Percentiles rank a stretch among this genome's conserved stretches.
Conservation (phyloP, 1,140 invertebrate genomes). For the Leptinotarsa defecta region DNA sequence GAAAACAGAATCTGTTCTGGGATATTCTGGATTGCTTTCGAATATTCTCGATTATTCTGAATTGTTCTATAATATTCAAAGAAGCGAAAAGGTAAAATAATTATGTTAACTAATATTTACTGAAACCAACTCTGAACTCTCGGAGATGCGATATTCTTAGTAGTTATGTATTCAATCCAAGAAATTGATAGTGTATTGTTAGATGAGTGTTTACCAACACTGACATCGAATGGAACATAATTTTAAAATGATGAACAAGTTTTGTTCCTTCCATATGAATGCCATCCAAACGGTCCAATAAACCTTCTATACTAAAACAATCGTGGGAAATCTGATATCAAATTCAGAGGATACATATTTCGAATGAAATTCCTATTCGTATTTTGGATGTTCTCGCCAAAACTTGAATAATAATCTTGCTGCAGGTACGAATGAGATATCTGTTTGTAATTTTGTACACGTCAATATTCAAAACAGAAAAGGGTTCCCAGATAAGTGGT, state of each 20-base stretch:
- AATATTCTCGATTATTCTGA: too few species aligned
- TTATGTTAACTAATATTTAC: too few species aligned
- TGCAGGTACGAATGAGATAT: too few species aligned
- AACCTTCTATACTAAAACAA: background rate
- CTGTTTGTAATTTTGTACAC: too few species aligned
- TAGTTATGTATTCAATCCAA: background rate
- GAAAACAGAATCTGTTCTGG: too few species aligned
- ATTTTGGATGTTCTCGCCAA: background rate
- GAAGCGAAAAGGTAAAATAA: too few species aligned
- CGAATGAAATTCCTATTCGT: background rate
- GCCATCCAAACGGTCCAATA: background rate
- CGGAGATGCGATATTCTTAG: background rate
- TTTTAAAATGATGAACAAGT: background rate
- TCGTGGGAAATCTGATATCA: background rate
- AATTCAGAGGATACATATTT: background rate
- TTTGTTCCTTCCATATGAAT: background rate
- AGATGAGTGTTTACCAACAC: conserved; percentile 5
- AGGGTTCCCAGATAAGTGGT: too few species aligned
- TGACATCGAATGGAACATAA: conserved; percentile 6
- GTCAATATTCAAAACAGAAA: too few species aligned
- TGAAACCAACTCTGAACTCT: background rate
- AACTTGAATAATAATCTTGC: background rate
- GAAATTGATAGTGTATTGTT: background rate
- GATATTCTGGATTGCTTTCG: too few species aligned
- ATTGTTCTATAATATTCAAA: too few species aligned